Conservation (phyloP, 2,113 vertebrate genomes). For the Mellivora capensis region DNA sequence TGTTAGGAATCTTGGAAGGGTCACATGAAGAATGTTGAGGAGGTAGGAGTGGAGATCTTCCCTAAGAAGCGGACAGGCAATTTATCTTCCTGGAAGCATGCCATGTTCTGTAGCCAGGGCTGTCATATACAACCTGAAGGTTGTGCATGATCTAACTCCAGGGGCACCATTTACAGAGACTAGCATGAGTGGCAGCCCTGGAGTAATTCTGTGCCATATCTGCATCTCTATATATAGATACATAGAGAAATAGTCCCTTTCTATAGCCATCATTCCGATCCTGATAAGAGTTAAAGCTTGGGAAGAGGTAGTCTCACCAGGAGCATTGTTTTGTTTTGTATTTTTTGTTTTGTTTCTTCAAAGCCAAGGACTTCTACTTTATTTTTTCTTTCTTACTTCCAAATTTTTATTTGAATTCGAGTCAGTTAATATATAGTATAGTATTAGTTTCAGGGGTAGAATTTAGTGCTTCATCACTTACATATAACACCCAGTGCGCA, state of each 20-base stretch:
- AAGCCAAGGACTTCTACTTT: not conserved
- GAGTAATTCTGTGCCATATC: not conserved
- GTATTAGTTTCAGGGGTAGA: not conserved
- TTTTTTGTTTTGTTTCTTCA: not conserved
- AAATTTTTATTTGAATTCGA: not conserved
- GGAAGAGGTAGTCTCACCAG: not conserved
- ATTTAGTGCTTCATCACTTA: not conserved
- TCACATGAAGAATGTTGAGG: not conserved
- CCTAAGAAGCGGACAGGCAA: not conserved
- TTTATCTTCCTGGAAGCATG: not conserved
- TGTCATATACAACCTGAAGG: not conserved
- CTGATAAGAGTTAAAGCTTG: not conserved
- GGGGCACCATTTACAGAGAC: not conserved
- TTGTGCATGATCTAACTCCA: rapidly evolving
- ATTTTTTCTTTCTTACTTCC: not conserved
- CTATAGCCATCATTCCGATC: not conserved
- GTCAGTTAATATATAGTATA: not conserved
- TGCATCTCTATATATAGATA: not conserved
- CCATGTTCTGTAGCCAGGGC: not conserved
- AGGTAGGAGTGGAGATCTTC: not conserved
- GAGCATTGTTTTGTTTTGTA: not conserved
- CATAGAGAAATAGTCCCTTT: not conserved
- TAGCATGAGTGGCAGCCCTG: not conserved
- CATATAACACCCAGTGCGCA: not conserved
- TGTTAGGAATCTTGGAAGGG: not conserved